phyloP scores from a whole-genome alignment of 2,797 vertebrate genomes.

The Propithecus deckenii region DNA sequence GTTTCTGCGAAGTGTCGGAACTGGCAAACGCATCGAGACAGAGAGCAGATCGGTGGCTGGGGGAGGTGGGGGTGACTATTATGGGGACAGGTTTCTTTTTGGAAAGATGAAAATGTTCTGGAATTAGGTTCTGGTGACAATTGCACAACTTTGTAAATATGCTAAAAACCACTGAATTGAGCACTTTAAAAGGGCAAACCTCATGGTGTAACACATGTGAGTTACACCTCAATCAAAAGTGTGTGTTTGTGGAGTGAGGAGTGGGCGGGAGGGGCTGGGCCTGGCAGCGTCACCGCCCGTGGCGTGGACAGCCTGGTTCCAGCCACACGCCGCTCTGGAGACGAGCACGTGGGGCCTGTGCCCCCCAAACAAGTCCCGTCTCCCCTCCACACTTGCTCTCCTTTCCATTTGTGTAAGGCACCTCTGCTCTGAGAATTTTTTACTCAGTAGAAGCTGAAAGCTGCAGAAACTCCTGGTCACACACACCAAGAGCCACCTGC shows the following conservation, averaged over 20 bases:
- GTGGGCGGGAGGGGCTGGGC: rapidly evolving
- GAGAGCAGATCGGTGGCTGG: not conserved
- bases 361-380: not conserved
- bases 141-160: not conserved
- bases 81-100: not conserved
- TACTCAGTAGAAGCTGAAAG: not conserved
- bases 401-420: too few species aligned
- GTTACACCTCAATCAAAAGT: not conserved
- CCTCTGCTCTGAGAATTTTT: not conserved
- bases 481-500: not conserved
- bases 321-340: rapidly evolving
- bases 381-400: not conserved
- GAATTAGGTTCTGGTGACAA: not conserved
- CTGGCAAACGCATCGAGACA: not conserved
- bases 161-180: rapidly evolving
- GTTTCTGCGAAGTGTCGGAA: not conserved
- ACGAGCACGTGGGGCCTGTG: not conserved
- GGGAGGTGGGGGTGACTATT: not conserved
- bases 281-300: not conserved
- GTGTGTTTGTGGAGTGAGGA: not conserved
- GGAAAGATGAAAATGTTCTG: not conserved
- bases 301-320: too few species aligned
- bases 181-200: not conserved
- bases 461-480: not conserved
- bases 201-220: not conserved